Evolutionary conservation across 2,797 vertebrate genomes (phyloP), one percentile per base, ranked within the genome.

Genomic region (Hozukius guyotensis): DNA sequence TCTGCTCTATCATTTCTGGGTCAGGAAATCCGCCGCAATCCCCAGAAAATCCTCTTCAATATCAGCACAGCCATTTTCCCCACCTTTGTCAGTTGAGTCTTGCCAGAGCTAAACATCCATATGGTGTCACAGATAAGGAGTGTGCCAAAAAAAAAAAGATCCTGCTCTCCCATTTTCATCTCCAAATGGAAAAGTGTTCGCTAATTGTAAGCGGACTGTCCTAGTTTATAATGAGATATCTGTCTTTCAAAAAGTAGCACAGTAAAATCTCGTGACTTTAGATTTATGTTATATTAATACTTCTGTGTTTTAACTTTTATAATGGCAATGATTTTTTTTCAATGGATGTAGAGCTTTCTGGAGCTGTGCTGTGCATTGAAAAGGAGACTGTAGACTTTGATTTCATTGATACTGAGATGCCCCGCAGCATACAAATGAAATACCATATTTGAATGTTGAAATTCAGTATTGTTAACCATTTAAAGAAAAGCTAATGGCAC

Each of bases 101-200:
- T 70, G 3, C 52, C 42, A 25, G 25, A 69, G 66, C 68, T 81
- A 55, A 81, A 82, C 71, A 75, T 82, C 67, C 66, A 49, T 67
- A 61, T 74, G 82, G 72, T 60, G 49, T 74, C 55, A 83, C 68
- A 78, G 84, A 88, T 83, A 80, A 72, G 36, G 72, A 73, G 27
- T 5, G 55, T 32, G 68, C 53, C 85, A 69, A 72, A 62, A 61
- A 65, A 72, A 49, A 31, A 42, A 61, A 2, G 63, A 69, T 31
- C 49, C 73, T 11, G 5, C 14, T 25, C 29, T 57, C 77, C 75
- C 25, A 81, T 55, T 85, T 86, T 77, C 14, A 74, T 57, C 55
- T 72, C 18, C 52, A 52, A 46, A 57, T 64, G 13, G n/a, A 72
- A 61, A 77, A 29, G 34, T 22, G 22, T 56, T 72, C 2, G 20